Evolutionary conservation across 2,113 vertebrate species (phyloP).

Genomic region (Madoqua kirkii): DNA sequence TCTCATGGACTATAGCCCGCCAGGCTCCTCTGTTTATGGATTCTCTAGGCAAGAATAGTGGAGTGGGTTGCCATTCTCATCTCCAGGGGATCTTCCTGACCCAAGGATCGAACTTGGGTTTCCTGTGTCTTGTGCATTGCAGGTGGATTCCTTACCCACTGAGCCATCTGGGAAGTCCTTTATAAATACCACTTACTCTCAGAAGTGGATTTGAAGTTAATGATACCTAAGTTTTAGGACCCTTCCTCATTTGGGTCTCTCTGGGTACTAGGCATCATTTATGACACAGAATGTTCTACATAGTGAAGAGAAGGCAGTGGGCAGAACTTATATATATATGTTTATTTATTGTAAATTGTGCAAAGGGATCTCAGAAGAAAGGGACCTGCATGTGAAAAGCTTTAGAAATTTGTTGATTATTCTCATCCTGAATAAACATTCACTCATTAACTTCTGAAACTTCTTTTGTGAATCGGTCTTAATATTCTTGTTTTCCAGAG

Average conservation of each 20-base stretch:
- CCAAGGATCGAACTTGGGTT: not conserved
- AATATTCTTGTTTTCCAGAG: not conserved
- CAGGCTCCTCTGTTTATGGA: not conserved
- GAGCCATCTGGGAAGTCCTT: not conserved
- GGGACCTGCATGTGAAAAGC: not conserved
- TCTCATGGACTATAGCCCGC: fast-evolving
- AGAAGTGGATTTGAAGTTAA: not conserved
- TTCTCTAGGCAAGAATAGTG: not conserved
- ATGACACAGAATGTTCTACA: not conserved
- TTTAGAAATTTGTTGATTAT: not conserved
- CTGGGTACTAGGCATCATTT: not conserved
- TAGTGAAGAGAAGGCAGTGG: not conserved
- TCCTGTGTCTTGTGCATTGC: not conserved
- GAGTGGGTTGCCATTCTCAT: not conserved
- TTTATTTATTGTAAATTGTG: not conserved
- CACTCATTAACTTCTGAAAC: not conserved
- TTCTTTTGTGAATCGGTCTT: not conserved
- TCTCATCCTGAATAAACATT: not conserved
- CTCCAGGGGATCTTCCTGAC: not conserved
- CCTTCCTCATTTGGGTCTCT: not conserved
- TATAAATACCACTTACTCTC: not conserved
- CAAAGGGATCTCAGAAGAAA: not conserved
- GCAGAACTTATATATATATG: not conserved
- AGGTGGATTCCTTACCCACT: not conserved
- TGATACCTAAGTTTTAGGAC: not conserved